phyloP scores from a whole-genome alignment of 2,797 vertebrate genomes.

The Phoeniculus purpureus region DNA sequence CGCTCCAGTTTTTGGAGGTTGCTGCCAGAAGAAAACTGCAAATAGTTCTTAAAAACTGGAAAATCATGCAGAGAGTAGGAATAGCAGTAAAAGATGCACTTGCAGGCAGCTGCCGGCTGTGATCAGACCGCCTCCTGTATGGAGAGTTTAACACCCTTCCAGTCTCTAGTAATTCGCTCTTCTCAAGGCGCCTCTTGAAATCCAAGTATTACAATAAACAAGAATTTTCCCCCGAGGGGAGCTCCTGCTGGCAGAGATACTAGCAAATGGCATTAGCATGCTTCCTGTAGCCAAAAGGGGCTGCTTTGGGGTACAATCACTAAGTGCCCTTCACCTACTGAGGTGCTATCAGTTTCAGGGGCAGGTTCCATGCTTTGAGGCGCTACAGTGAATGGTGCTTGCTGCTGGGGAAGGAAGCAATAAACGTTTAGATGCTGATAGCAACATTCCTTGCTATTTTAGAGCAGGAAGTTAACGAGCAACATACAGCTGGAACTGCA shows the following conservation, averaged over 20 bases:
- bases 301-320: background rate
- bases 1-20: background rate
- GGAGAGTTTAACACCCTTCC: background rate
- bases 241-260: slow-evolving; percentile 45
- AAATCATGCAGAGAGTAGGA: background rate
- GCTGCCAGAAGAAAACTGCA: slow-evolving; percentile 22
- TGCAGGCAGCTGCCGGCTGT: background rate
- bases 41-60: background rate
- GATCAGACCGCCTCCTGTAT: background rate
- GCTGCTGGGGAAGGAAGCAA: slow-evolving; percentile 53
- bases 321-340: slow-evolving; percentile 24
- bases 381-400: background rate
- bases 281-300: slow-evolving; percentile 24
- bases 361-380: background rate
- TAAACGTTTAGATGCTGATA: slow-evolving; percentile 53
- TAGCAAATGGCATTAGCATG: background rate
- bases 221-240: slow-evolving; percentile 29
- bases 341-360: background rate
- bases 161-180: slow-evolving; percentile 1
- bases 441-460: slow-evolving; percentile 23
- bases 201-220: background rate
- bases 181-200: slow-evolving; percentile 4
- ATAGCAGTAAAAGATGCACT: background rate
- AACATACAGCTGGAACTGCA: slow-evolving; percentile 4
- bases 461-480: background rate